These are phyloP conservation scores for Ypsolopha sequella DNA, from an alignment of 2,888 invertebrate species.

Conservation along the genomic window DNA sequence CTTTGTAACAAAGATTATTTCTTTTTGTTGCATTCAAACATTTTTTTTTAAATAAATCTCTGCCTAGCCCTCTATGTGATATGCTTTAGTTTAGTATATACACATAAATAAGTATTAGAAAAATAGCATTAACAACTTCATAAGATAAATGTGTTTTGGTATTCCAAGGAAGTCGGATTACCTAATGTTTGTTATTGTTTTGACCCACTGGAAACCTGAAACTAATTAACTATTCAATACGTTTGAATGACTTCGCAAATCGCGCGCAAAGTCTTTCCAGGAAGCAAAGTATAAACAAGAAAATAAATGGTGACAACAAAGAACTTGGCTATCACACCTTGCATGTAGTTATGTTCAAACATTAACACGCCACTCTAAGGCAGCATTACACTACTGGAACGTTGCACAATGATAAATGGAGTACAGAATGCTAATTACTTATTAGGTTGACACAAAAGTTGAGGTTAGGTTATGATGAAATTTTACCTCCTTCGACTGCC, in stretches of 20 bases:
- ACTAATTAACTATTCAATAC: background rate
- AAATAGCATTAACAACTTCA: no score
- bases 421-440: constrained; percentile 44
- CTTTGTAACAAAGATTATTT: no score
- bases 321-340: constrained; percentile 11
- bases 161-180: no score
- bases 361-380: background rate
- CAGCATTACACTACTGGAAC: constrained; percentile 3
- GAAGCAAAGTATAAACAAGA: constrained; percentile 1
- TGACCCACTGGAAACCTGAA: no score
- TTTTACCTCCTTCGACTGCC: constrained; percentile 58
- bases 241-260: constrained; percentile 1
- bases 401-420: constrained; percentile 47
- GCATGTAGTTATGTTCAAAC: constrained; percentile 4
- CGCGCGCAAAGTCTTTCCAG: background rate
- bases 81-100: no score
- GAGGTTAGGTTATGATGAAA: constrained; percentile 39
- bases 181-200: no score
- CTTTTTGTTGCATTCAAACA: no score
- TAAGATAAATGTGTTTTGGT: no score
- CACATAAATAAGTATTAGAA: no score
- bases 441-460: constrained; percentile 30
- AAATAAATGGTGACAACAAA: background rate
- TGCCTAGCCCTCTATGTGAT: no score
- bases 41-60: no score